Evolutionary conservation across 35 echinoderm and acorn worm species (phyloP), one percentile per base, ranked within the genome.

Genomic region (Amphiura filiformis): DNA sequence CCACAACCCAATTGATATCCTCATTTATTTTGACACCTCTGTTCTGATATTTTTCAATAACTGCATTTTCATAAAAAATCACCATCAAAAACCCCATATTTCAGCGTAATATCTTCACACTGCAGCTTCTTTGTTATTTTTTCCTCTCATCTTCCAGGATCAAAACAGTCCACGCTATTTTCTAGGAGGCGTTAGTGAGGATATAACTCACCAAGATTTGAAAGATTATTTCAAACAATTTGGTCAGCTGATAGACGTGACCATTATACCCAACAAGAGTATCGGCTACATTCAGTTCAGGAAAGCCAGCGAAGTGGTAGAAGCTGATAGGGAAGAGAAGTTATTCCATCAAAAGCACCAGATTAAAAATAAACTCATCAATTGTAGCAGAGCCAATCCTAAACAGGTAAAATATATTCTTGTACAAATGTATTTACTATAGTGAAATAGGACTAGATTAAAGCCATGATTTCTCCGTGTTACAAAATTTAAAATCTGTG

Each of bases 141-240:
- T n/a, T n/a, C n/a, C n/a, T n/a, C n/a, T n/a, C n/a, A n/a, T 70
- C 7, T 70, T 70, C 28, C 41, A 47, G 61, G 61, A 70, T 70
- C 3, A 5, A 26, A 70, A 11, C 26, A 70, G 61, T n/a, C 61
- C 61, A 18, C 7, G 61, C 1, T 70, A 70, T 70, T 70, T 70
- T 70, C 61, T 70, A 70, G 61, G 61, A 2, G 61, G 61, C 26
- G 61, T 70, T 23, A 70, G 3, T 30, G 61, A 70, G 26, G 61
- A 70, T n/a, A 70, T 70, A 70, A 30, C 61, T 1, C 61, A 70
- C 26, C 61, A 70, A 26, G 61, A 70, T 70, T 70, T 70, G 28
- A 70, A 70, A 70, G 61, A 70, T 26, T 70, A 70, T 23, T 70
- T 70, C 26, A 70, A 70, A n/a, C 61, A 70, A 70, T 70, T 70